These are phyloP conservation scores for Vireo altiloquus DNA, from an alignment of 2,113 vertebrate species.

Conservation along the genomic window DNA sequence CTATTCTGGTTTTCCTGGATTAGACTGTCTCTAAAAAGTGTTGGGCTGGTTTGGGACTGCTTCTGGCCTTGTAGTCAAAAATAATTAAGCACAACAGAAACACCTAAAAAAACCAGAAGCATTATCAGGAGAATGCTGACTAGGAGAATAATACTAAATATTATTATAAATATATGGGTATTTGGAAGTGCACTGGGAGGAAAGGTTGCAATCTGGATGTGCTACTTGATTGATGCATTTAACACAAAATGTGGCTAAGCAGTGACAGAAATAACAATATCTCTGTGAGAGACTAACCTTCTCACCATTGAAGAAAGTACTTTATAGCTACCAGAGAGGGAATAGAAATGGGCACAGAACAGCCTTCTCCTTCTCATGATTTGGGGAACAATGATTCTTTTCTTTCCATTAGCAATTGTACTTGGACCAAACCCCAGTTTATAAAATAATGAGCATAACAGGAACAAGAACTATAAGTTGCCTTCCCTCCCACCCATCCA, in stretches of 20 bases:
- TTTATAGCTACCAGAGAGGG: neutral
- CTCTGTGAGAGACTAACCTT: neutral
- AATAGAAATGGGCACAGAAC: neutral
- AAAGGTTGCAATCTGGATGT: neutral
- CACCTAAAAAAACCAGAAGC: neutral
- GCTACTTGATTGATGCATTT: neutral
- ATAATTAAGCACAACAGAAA: neutral
- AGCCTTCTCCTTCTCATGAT: neutral
- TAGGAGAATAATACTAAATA: neutral
- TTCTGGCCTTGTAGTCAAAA: neutral
- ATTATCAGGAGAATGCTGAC: neutral
- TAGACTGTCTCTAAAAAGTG: neutral
- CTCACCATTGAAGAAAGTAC: neutral
- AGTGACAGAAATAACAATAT: neutral
- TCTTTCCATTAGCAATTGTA: constrained; percentile 16
- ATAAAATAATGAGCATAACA: constrained; percentile 47
- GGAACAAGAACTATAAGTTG: constrained; percentile 56
- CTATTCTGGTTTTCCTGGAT: neutral
- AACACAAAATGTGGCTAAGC: neutral
- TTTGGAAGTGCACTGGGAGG: neutral
- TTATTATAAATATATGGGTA: too few relatives aligned
- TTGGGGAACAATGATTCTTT: neutral
- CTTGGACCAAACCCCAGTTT: constrained; percentile 42
- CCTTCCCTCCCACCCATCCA: constrained; percentile 50
- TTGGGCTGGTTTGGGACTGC: neutral